Percentiles rank a stretch among this genome's conserved stretches.
phyloP scores from a whole-genome alignment of 2,888 invertebrate species.

The Microchrysa polita region DNA sequence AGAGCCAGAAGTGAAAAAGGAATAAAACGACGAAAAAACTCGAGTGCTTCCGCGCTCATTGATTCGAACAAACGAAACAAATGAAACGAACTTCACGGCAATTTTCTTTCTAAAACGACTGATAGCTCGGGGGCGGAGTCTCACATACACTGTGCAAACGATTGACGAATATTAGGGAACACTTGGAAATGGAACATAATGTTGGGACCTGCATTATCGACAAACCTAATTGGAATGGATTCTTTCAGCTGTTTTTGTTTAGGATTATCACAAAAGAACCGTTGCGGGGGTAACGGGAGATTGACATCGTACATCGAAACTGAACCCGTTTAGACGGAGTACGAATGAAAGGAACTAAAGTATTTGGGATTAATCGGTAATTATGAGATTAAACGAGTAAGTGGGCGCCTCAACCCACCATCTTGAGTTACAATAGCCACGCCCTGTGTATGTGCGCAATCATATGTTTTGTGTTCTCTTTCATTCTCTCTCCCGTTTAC shows the following conservation, averaged over 20 bases:
- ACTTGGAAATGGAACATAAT: conserved; percentile 2
- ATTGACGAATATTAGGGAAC: not conserved
- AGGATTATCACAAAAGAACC: not conserved
- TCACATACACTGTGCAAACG: not conserved
- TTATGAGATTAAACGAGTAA: conserved; percentile 37
- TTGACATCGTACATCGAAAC: not conserved
- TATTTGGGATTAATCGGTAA: conserved; percentile 28
- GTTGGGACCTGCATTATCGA: conserved; percentile 29
- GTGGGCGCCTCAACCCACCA: conserved; percentile 16
- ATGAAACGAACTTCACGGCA: conserved; percentile 39
- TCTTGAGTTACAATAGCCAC: conserved; percentile 17
- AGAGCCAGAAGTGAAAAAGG: conserved; percentile 12
- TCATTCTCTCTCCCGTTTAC: not conserved
- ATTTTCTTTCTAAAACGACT: conserved; percentile 34
- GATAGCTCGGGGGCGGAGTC: conserved; percentile 31
- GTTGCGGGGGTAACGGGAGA: not conserved
- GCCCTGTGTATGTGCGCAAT: conserved; percentile 22
- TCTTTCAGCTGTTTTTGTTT: not conserved
- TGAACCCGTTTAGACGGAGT: not conserved
- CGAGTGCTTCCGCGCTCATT: conserved; percentile 37
- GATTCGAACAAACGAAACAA: conserved; percentile 42
- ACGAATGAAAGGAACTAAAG: conserved; percentile 3
- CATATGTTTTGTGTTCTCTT: not conserved
- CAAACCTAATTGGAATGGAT: not conserved
- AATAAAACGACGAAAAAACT: conserved; percentile 20